Evolutionary conservation across 2,113 vertebrate genomes (phyloP), one percentile per base, ranked within the genome.

Genomic region (Setophaga kirtlandii): DNA sequence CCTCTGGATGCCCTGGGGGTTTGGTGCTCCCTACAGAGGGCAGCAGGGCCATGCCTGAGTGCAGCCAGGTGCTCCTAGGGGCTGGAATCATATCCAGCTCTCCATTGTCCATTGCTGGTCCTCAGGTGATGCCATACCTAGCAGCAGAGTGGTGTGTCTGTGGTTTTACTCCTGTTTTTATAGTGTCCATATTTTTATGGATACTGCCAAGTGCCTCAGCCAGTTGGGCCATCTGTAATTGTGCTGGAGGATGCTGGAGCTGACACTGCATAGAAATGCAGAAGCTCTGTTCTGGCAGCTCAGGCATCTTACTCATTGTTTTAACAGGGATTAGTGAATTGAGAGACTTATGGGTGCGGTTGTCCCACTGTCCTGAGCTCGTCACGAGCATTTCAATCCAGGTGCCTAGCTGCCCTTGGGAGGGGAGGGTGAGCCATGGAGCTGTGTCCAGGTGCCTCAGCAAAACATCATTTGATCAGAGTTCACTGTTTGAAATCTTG

Each of bases 21-120:
- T 83, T 78, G 64, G 35, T 59, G 65, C 8, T 73, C 78, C 46
- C 65, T 55, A 19, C 33, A 24, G 53, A 94, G 35, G 52, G 55
- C 33, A 33, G 59, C 37, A 41, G 67, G 67, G 53, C 27, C 12
- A 2, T 6, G 10, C 4, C 2, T 28, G 44, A 49, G 30, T 8
- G 37, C 35, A 91, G 64, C 50, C 78, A 42, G 55, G 22, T 47
- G 7, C 35, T 63, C 46, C 56, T 24, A 2, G 19, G 35, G 46
- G 30, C 49, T 47, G 15, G 30, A 53, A 64, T 14, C 41, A 14
- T 8, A 23, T 25, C 9, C 16, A 74, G 52, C 37, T 75, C 28
- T 20, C 46, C 33, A 1, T 1, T 3, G 14, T 21, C 65, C 60
- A 2, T 2, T 0, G 0, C 47, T 49, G 67, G 62, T 58, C 52